Evolutionary conservation across 2,888 invertebrate species (phyloP), one percentile per base, ranked within the genome.

Genomic region (Euclidia mi): DNA sequence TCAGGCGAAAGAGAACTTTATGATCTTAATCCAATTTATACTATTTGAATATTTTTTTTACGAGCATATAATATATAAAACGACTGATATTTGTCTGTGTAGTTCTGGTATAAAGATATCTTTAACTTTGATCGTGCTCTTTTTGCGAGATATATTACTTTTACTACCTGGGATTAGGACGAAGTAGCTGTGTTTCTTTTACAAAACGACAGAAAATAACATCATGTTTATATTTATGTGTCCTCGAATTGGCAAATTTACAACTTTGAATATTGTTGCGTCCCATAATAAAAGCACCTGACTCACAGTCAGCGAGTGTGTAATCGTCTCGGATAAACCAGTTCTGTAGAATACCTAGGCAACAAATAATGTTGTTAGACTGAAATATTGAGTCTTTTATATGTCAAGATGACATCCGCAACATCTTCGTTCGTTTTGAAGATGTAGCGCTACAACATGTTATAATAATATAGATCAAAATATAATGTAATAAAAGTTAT

Each of bases 11-110:
- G 11, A 34, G 1, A 11, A 34, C 12, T 34, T 12, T 4, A 34
- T 6, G 34, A 34, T 34, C 12, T 3, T 34, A 14, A 29, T 29
- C 20, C 7, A 3, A 25, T 25, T 25, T 3, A 3, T 25, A 25
- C 7, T 7, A 20, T 20, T 20, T 20, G 20, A 20, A 20, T 20
- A 15, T 25, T 6, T 38, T 51, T 25, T n/a, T n/a, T n/a, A 25
- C 20, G 20, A 28, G 18, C 12, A 12, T 43, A 20, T 61, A 38
- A 62, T 35, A 56, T 35, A 44, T 62, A 62, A 67, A 65, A 25
- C 60, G 47, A 53, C 60, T 48, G 47, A 59, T 60, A 42, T 15
- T 31, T 29, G n/a, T 29, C 10, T 29, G 10, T 29, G 1, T 29
- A 10, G 29, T 25, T 6, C 20, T 6, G 6, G 4, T 25, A 25